Evolutionary conservation across 2,797 vertebrate species (phyloP).

Genomic region (Spatula versicolor): DNA sequence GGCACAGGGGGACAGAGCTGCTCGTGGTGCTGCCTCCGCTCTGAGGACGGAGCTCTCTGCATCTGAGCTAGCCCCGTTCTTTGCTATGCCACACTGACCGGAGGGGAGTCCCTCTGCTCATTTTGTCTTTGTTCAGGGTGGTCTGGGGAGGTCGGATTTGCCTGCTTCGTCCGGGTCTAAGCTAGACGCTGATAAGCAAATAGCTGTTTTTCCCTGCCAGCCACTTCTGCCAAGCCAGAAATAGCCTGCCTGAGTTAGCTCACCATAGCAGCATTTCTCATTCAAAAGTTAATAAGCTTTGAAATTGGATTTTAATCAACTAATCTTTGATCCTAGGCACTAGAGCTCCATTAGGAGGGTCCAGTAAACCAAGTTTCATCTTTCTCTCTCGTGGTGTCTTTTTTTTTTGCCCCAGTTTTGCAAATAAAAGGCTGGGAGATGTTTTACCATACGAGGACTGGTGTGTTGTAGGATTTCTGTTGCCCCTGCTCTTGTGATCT

Average conservation of each 20-base stretch:
- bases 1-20: neutral
- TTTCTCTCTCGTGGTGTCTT: neutral
- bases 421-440: neutral
- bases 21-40: neutral
- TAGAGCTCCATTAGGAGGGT: constrained; percentile 46
- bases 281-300: constrained; percentile 76
- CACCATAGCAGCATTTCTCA: constrained; percentile 63
- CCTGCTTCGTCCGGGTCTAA: constrained; percentile 1
- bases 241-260: constrained; percentile 51
- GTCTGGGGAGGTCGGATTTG: neutral
- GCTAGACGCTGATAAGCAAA: constrained; percentile 25
- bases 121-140: constrained; percentile 13
- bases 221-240: constrained; percentile 45
- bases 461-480: neutral
- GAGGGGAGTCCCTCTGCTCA: neutral
- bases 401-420: neutral
- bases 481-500: neutral
- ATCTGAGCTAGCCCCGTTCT: rapidly evolving
- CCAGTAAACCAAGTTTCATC: constrained; percentile 62
- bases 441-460: neutral
- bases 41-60: neutral
- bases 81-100: neutral
- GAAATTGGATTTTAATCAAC: constrained; percentile 77
- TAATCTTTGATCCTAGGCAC: constrained; percentile 60
- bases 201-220: constrained; percentile 23